Evolutionary conservation across 2,113 vertebrate genomes (phyloP).

Genomic region (Elephas maximus): DNA sequence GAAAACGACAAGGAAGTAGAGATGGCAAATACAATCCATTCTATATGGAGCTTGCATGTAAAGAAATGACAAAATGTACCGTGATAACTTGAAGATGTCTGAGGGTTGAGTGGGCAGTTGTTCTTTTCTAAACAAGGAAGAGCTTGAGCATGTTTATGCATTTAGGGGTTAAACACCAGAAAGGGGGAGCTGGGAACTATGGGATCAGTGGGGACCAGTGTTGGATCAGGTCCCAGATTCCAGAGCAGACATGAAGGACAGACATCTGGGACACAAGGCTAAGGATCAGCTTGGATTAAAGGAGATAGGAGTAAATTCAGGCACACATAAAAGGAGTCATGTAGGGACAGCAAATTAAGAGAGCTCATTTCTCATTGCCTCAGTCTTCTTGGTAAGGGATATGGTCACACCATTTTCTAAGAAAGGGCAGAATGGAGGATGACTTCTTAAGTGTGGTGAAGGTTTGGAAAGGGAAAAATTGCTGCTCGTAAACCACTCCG

Average conservation of each 20-base stretch:
- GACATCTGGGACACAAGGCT: neutral
- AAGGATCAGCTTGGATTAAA: neutral
- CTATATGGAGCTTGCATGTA: neutral
- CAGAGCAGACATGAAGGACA: neutral
- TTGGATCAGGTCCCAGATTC: neutral
- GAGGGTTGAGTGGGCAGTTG: neutral
- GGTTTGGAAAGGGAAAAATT: neutral
- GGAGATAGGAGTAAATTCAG: neutral
- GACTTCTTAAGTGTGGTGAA: neutral
- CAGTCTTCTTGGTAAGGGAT: neutral
- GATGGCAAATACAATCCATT: neutral
- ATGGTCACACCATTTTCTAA: neutral
- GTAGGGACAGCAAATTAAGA: neutral
- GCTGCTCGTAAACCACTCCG: neutral
- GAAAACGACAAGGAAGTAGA: neutral
- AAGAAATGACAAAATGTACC: neutral
- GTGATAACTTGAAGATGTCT: neutral
- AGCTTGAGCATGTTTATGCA: neutral
- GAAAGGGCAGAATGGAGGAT: neutral
- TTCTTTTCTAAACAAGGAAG: conserved; percentile 17
- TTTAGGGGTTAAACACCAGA: neutral
- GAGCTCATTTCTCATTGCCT: neutral
- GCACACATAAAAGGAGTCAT: neutral
- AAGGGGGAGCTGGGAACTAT: neutral
- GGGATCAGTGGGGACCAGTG: neutral